Conservation (phyloP, 2,113 vertebrate species). For the Pyrgilauda ruficollis region DNA sequence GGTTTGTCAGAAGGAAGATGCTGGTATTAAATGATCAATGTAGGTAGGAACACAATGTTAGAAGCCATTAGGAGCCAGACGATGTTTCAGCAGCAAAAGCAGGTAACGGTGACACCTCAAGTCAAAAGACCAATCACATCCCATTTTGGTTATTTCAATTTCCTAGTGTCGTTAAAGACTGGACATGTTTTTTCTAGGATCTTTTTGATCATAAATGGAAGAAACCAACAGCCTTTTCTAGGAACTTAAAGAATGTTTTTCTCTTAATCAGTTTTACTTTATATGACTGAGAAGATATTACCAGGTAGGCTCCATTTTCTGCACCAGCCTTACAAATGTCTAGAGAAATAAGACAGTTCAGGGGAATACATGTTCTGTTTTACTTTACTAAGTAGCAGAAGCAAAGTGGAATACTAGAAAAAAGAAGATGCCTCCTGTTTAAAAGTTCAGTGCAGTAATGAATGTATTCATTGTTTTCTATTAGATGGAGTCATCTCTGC, state of each 20-base stretch:
- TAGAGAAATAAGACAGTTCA: not conserved
- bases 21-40: conserved; percentile 56
- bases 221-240: conserved; percentile 27
- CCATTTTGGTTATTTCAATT: conserved; percentile 58
- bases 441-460: not conserved
- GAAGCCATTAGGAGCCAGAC: conserved; percentile 41
- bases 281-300: conserved; percentile 3
- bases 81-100: conserved; percentile 24
- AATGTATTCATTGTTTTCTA: not conserved
- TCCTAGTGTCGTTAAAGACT: conserved; percentile 8
- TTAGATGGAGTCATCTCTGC: not conserved
- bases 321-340: not conserved
- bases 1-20: conserved; percentile 56
- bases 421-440: not conserved
- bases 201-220: conserved; percentile 45
- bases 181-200: conserved; percentile 8
- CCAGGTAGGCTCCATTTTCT: conserved; percentile 31
- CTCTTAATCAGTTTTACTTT: conserved; percentile 33
- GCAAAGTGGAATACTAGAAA: not conserved
- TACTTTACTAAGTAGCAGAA: conserved; percentile 17
- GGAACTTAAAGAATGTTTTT: conserved; percentile 29
- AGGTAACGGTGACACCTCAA: conserved; percentile 21
- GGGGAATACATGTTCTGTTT: not conserved
- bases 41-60: conserved; percentile 41
- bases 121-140: conserved; percentile 44